These are phyloP conservation scores for Drosophila monieri DNA, from an alignment of 2,888 invertebrate species.

Conservation along the genomic window DNA sequence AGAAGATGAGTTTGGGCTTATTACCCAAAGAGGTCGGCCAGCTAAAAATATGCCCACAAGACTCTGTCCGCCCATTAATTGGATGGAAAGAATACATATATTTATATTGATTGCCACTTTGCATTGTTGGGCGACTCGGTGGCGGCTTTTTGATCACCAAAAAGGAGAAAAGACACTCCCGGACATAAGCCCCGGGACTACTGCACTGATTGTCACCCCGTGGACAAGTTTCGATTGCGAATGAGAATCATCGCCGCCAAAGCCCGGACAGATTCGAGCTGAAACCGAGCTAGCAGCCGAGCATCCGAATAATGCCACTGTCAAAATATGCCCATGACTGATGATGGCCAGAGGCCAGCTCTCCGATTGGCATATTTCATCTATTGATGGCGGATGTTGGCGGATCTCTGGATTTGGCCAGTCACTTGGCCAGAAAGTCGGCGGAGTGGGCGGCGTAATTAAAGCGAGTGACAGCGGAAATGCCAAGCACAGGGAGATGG, in stretches of 20 bases:
- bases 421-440: constrained; percentile 31
- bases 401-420: constrained; percentile 55
- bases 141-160: background rate
- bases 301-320: constrained; percentile 70
- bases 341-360: constrained; percentile 53
- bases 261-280: constrained; percentile 14
- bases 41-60: constrained; percentile 22
- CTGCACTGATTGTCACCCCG: constrained; percentile 63
- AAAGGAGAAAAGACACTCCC: constrained; percentile 12
- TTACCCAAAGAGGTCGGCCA: constrained; percentile 36
- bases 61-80: constrained; percentile 33
- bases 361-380: constrained; percentile 49
- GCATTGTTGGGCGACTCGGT: constrained; percentile 2
- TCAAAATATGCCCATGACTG: constrained; percentile 76
- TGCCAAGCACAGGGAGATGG: constrained; percentile 43
- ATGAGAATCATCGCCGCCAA: constrained; percentile 43
- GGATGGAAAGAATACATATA: constrained; percentile 8
- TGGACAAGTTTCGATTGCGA: constrained; percentile 57
- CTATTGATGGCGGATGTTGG: constrained; percentile 53
- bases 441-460: constrained; percentile 55
- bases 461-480: constrained; percentile 71
- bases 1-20: constrained; percentile 51
- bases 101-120: constrained; percentile 36
- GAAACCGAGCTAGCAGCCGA: constrained; percentile 28
- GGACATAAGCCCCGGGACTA: constrained; percentile 41